Conservation (phyloP, 2,113 vertebrate genomes). For the Rhinoderma darwinii region DNA sequence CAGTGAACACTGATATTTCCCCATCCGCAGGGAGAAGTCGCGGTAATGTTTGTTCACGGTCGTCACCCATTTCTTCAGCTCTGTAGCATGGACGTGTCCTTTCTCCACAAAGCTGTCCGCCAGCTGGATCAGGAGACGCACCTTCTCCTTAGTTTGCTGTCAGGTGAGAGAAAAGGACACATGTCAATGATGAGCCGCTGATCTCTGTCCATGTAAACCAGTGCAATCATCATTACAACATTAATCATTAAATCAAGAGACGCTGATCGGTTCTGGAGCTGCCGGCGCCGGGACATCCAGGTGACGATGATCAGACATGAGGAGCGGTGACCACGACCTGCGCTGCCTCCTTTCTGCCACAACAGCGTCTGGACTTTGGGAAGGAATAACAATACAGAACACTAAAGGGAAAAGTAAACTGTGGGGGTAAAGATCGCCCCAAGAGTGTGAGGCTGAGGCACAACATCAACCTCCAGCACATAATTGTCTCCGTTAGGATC, state of each 20-base stretch:
- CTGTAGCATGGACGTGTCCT: slow-evolving; percentile 90
- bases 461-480: too few species aligned
- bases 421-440: too few species aligned
- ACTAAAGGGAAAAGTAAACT: neutral
- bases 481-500: too few species aligned
- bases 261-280: neutral
- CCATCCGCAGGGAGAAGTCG: slow-evolving; percentile 93
- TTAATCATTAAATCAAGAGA: neutral
- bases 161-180: slow-evolving; percentile 60
- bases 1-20: slow-evolving; percentile 88
- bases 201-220: neutral
- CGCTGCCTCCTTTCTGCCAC: neutral
- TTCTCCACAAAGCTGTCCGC: slow-evolving; percentile 97
- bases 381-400: neutral
- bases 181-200: neutral
- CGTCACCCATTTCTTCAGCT: slow-evolving; percentile 96
- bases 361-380: too few species aligned
- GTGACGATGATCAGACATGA: too few species aligned
- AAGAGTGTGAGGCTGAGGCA: too few species aligned
- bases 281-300: neutral
- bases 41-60: slow-evolving; percentile 93
- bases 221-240: neutral
- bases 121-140: slow-evolving; percentile 95
- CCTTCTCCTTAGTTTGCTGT: slow-evolving; percentile 98
- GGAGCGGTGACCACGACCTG: neutral